phyloP scores from a whole-genome alignment of 2,888 invertebrate species.

The Salpingus planirostris region DNA sequence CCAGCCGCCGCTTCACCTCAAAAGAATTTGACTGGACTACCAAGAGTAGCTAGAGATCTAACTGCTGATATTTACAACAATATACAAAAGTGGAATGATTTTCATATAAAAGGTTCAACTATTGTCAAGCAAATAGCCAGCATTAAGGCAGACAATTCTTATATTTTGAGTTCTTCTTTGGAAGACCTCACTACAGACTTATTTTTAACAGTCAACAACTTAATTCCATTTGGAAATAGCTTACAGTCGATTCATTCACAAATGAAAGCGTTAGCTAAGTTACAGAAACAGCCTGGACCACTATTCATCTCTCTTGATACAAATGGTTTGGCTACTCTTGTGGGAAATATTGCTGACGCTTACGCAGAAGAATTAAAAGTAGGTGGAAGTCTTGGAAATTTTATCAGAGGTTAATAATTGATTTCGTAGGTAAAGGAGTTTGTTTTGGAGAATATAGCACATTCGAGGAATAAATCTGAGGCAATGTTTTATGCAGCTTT shows the following conservation, averaged over 20 bases:
- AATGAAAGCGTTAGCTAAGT: conserved; percentile 31
- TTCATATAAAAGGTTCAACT: conserved; percentile 40
- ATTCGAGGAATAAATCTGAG: conserved; percentile 34
- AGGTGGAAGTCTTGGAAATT: conserved; percentile 12
- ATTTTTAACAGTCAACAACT: conserved; percentile 22
- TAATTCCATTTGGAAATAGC: conserved; percentile 22
- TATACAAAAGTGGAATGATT: conserved; percentile 47
- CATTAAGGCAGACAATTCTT: conserved; percentile 25
- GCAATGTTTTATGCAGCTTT: conserved; percentile 41
- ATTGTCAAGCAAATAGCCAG: conserved; percentile 39
- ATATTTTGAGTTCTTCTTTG: conserved; percentile 18
- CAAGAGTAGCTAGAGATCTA: conserved; percentile 47
- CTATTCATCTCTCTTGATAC: conserved; percentile 35
- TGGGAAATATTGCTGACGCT: conserved; percentile 29
- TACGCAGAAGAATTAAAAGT: conserved; percentile 41
- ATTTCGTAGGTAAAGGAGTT: conserved; percentile 32
- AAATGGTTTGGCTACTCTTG: conserved; percentile 24
- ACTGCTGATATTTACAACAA: conserved; percentile 47
- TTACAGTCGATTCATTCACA: conserved; percentile 28
- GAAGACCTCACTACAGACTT: conserved; percentile 26
- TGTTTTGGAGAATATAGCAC: conserved; percentile 42
- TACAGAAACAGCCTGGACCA: conserved; percentile 28
- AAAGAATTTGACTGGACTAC: conserved; percentile 49
- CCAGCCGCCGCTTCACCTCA: conserved; percentile 33
- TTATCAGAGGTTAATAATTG: conserved; percentile 2